Evolutionary conservation across 2,888 invertebrate genomes (phyloP).

Genomic region (Acrobeloides nanus): DNA sequence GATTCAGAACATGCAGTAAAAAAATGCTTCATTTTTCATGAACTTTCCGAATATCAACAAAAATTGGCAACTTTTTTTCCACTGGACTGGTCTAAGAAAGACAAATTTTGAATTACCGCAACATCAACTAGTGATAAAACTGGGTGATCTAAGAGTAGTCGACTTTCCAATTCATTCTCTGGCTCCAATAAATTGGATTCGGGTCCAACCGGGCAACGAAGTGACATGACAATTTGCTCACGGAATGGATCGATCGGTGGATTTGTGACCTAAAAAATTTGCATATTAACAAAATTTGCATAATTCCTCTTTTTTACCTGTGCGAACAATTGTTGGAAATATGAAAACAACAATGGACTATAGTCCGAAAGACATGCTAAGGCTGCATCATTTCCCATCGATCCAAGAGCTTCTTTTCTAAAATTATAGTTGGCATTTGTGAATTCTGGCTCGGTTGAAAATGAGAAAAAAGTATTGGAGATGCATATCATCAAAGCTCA

Average conservation of each 20-base stretch:
- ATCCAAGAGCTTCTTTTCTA: conserved; percentile 94
- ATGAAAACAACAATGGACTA: conserved; percentile 87
- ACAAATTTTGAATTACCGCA: conserved; percentile 61
- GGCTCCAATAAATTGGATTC: conserved; percentile 81
- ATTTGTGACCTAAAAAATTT: conserved; percentile 66
- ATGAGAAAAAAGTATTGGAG: too few relatives aligned
- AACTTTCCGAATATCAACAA: too few relatives aligned
- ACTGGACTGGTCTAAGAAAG: too few relatives aligned
- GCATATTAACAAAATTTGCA: not conserved
- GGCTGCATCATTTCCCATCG: conserved; percentile 98
- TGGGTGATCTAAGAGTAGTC: conserved; percentile 86
- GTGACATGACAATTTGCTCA: conserved; percentile 95
- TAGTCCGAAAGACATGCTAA: conserved; percentile 89
- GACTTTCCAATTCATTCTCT: conserved; percentile 71
- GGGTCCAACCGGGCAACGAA: conserved; percentile 92
- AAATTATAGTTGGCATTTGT: conserved; percentile 37
- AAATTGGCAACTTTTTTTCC: too few relatives aligned
- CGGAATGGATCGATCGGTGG: conserved; percentile 98
- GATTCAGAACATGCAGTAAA: too few relatives aligned
- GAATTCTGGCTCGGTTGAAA: too few relatives aligned
- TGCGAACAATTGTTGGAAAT: conserved; percentile 97
- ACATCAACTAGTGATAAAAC: conserved; percentile 83
- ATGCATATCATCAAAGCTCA: too few relatives aligned
- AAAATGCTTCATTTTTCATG: too few relatives aligned
- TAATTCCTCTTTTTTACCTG: conserved; percentile 64